A percentile compares a stretch with the other conserved stretches of the same genome.
These are phyloP conservation scores for Hirtodrosophila trivittata DNA, from an alignment of 2,888 invertebrate genomes.

Conservation along the genomic window DNA sequence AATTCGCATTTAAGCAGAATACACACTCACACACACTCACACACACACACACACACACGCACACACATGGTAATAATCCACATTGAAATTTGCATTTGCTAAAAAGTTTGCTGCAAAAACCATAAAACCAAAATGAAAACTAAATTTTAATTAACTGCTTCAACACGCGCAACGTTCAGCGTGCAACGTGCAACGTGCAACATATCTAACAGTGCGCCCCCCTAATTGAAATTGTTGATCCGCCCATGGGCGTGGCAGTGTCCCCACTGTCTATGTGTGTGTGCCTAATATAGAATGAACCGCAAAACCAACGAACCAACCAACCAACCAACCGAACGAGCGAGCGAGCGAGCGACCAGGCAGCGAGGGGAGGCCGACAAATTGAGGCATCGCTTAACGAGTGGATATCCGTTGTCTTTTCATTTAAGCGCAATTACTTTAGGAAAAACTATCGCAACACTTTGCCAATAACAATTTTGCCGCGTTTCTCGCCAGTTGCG, in stretches of 20 bases:
- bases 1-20: conserved; percentile 10
- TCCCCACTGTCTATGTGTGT: conserved; percentile 2
- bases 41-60: conserved; percentile 14
- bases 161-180: conserved; percentile 11
- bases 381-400: conserved; percentile 23
- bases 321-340: too few species aligned
- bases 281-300: not conserved
- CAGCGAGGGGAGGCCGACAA: conserved; percentile 12
- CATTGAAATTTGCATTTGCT: conserved; percentile 9
- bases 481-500: not conserved
- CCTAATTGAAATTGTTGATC: conserved; percentile 47
- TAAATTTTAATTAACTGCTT: conserved; percentile 73
- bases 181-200: conserved; percentile 1
- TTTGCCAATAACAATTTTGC: not conserved
- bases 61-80: conserved; percentile 11
- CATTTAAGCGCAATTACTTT: conserved; percentile 26
- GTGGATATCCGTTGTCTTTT: conserved; percentile 5
- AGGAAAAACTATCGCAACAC: conserved; percentile 16
- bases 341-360: too few species aligned
- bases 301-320: not conserved
- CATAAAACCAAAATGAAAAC: conserved; percentile 60
- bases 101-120: conserved; percentile 22
- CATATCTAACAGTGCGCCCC: too few species aligned
- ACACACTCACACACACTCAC: conserved; percentile 12
- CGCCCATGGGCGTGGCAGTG: conserved; percentile 25